Evolutionary conservation across 1,140 invertebrate genomes (phyloP).

Genomic region (Drosophila albomicans): DNA sequence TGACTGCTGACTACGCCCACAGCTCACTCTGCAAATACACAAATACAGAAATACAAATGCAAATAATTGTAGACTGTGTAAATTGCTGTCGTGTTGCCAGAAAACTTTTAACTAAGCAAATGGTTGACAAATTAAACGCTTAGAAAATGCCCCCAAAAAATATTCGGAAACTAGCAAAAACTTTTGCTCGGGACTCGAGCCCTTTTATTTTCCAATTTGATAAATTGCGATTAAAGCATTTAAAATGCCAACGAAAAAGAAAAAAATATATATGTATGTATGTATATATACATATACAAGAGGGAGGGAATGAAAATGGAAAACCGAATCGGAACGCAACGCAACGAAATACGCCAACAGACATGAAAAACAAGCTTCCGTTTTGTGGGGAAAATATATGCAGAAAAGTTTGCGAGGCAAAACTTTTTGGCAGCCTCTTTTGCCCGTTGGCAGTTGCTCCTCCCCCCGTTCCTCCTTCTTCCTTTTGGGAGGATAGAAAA

Average conservation of each 20-base stretch:
- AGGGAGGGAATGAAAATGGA: slow-evolving; percentile 54
- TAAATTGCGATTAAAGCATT: slow-evolving; percentile 82
- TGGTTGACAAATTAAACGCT: slow-evolving; percentile 77
- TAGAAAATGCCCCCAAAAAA: slow-evolving; percentile 50
- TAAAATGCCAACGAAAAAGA: slow-evolving; percentile 46
- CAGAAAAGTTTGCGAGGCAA: slow-evolving; percentile 77
- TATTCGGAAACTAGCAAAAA: slow-evolving; percentile 19
- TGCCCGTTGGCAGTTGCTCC: slow-evolving; percentile 24
- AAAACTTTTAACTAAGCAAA: slow-evolving; percentile 71
- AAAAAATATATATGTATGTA: background rate
- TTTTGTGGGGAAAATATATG: slow-evolving; percentile 78
- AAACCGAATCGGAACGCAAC: slow-evolving; percentile 43
- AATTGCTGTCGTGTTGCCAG: background rate
- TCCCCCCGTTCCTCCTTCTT: background rate
- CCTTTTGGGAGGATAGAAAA: background rate
- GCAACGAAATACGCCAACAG: slow-evolving; percentile 69
- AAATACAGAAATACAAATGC: background rate
- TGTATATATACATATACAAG: background rate
- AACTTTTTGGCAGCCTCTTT: slow-evolving; percentile 76
- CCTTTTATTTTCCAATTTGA: slow-evolving; percentile 70
- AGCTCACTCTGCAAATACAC: too few relatives aligned
- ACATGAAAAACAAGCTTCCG: slow-evolving; percentile 80
- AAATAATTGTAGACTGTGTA: slow-evolving; percentile 6
- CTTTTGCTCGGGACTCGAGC: slow-evolving; percentile 24
- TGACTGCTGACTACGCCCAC: background rate